phyloP scores from a whole-genome alignment of 2,888 invertebrate species.

The Antheraea yamamai region DNA sequence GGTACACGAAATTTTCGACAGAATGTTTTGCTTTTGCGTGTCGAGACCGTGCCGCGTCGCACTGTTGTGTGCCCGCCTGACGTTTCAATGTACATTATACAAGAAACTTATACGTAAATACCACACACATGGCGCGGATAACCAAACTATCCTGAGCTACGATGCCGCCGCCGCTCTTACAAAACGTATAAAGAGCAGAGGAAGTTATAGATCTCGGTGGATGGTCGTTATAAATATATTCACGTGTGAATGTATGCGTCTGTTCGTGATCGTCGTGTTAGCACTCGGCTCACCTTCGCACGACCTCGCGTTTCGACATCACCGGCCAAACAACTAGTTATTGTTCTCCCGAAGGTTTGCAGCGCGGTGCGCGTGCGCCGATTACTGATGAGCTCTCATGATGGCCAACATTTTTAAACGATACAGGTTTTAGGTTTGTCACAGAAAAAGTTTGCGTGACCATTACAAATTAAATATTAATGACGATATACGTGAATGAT shows the following conservation, averaged over 20 bases:
- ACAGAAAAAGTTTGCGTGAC: conserved; percentile 17
- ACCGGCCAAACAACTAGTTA: conserved; percentile 64
- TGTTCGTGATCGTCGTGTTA: conserved; percentile 69
- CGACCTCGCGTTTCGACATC: conserved; percentile 79
- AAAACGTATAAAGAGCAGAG: background rate
- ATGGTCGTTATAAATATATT: conserved; percentile 46
- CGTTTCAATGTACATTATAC: conserved; percentile 50
- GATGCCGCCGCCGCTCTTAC: conserved; percentile 23
- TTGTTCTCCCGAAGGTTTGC: conserved; percentile 75
- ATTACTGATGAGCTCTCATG: conserved; percentile 70
- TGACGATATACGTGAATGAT: background rate
- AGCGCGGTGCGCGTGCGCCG: conserved; percentile 67
- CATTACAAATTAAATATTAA: conserved; percentile 8
- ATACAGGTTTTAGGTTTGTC: conserved; percentile 17
- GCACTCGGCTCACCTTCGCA: conserved; percentile 75
- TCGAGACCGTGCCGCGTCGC: conserved; percentile 45
- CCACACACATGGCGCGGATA: conserved; percentile 40
- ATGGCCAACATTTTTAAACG: conserved; percentile 51
- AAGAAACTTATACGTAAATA: conserved; percentile 50
- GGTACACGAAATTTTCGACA: conserved; percentile 65
- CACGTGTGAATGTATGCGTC: conserved; percentile 42
- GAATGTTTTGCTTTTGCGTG: conserved; percentile 74
- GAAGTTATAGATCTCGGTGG: conserved; percentile 24
- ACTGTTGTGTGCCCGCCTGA: conserved; percentile 49
- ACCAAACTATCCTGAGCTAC: conserved; percentile 41